phyloP scores from a whole-genome alignment of 2,113 vertebrate species.

The Dolichotis patagonum region DNA sequence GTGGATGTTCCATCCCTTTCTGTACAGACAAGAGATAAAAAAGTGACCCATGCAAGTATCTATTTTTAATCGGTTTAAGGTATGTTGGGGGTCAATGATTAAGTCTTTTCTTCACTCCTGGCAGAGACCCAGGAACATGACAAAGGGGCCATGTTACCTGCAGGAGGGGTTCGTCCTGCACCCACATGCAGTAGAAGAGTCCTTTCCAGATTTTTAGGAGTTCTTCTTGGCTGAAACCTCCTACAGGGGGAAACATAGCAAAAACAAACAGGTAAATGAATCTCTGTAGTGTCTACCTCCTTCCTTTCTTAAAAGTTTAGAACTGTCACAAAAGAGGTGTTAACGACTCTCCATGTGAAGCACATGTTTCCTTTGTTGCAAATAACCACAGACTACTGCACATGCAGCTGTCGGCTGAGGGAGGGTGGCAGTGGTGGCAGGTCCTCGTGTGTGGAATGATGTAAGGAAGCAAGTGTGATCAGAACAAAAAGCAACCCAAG shows the following conservation, averaged over 20 bases:
- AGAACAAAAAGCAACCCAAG: neutral
- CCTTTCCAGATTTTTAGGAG: slow-evolving; percentile 97
- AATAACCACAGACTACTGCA: neutral
- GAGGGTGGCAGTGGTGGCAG: rapidly evolving
- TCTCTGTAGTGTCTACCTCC: neutral
- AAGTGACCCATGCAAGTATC: neutral
- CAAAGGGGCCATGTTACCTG: slow-evolving; percentile 87
- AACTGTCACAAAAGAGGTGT: neutral
- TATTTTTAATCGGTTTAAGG: neutral
- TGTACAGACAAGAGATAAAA: neutral
- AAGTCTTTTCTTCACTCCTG: neutral
- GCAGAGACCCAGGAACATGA: neutral
- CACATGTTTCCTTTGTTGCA: neutral
- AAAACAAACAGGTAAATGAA: neutral
- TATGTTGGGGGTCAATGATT: neutral
- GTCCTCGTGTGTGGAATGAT: neutral
- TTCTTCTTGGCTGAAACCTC: slow-evolving; percentile 92
- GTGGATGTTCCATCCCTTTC: neutral
- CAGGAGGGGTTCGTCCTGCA: slow-evolving; percentile 94
- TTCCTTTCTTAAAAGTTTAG: neutral
- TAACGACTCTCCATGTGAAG: neutral
- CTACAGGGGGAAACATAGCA: slow-evolving; percentile 77
- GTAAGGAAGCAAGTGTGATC: neutral
- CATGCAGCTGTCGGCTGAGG: rapidly evolving
- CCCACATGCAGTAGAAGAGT: slow-evolving; percentile 96